Evolutionary conservation across 2,888 invertebrate genomes (phyloP), one percentile per base, ranked within the genome.

Genomic region (Branchinecta sandiegonensis): DNA sequence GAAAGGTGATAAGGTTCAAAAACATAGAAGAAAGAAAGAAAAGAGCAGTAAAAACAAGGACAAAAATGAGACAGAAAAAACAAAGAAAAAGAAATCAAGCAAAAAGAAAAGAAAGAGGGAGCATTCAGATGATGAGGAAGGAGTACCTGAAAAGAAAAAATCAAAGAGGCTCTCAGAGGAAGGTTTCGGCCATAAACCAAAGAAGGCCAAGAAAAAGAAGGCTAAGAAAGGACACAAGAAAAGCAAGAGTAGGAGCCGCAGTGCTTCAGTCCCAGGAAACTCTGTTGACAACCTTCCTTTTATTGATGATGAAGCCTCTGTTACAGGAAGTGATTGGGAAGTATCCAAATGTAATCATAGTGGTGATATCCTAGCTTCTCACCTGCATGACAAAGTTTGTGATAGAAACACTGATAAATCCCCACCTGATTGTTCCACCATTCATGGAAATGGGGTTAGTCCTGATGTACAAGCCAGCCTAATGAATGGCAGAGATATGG

Each of bases 31-130:
- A 10, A 66, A 66, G n/a, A n/a, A 17, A 46, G 47, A 13, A 14
- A 65, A 65, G 14, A 50, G n/a, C 63, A 48, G 47, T 46, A 50
- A 68, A n/a, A 70, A 66, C 14, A 50, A 69, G 23, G 14, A 13
- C 47, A 47, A 70, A 48, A 47, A 64, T 48, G n/a, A 47, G 46
- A 65, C 47, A 48, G 64, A 69, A 69, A 23, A 66, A 66, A 37
- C 66, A 50, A 68, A 68, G 14, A 68, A 68, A 63, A 37, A 64
- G 48, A 46, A n/a, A 69, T 13, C 13, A 9, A 68, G 37, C 13
- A 50, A 68, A 48, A 13, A 67, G 46, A 47, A 69, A 50, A 66
- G 66, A 37, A 23, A 71, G n/a, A 13, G 48, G 17, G 67, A 68
- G 46, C 13, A 47, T 13, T 14, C 11, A 7, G 14, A 11, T 12